Evolutionary conservation across 64 coral and sea anemone species (phyloP).

Genomic region (Montipora capricornis): DNA sequence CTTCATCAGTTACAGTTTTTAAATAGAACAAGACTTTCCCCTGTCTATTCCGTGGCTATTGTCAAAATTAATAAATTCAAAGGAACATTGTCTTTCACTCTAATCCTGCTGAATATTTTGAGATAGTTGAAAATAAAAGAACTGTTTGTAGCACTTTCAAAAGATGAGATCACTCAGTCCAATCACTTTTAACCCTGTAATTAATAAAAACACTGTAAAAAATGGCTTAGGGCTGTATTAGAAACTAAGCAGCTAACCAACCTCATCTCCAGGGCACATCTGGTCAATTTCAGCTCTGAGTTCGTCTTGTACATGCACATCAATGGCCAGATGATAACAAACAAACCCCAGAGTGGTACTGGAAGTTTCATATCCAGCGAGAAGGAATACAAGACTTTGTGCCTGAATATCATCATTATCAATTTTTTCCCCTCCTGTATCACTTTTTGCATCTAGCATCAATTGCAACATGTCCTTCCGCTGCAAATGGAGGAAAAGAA

Average conservation of each 20-base stretch:
- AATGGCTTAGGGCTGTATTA: too few relatives aligned
- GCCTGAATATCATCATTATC: conserved; percentile 51
- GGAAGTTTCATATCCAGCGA: conserved; percentile 66
- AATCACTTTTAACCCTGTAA: too few relatives aligned
- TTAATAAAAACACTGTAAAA: too few relatives aligned
- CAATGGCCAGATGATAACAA: conserved; percentile 47
- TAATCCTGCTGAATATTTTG: too few relatives aligned
- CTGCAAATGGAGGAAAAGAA: not conserved
- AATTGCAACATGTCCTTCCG: conserved; percentile 57
- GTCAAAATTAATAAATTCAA: too few relatives aligned
- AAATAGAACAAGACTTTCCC: too few relatives aligned
- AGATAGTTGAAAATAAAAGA: too few relatives aligned
- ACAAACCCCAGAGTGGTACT: conserved; percentile 44
- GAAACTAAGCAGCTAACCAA: not conserved
- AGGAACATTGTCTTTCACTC: too few relatives aligned
- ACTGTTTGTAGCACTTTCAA: too few relatives aligned
- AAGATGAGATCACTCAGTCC: too few relatives aligned
- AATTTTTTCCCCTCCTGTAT: conserved; percentile 47
- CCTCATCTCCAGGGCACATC: conserved; percentile 30
- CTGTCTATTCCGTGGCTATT: too few relatives aligned
- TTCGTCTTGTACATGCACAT: conserved; percentile 67
- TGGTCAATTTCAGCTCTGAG: conserved; percentile 64
- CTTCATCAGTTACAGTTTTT: too few relatives aligned
- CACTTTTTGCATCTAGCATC: conserved; percentile 59
- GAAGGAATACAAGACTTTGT: conserved; percentile 59